These are phyloP conservation scores for Drosophila helvetica DNA, from an alignment of 2,888 invertebrate genomes.

Conservation along the genomic window DNA sequence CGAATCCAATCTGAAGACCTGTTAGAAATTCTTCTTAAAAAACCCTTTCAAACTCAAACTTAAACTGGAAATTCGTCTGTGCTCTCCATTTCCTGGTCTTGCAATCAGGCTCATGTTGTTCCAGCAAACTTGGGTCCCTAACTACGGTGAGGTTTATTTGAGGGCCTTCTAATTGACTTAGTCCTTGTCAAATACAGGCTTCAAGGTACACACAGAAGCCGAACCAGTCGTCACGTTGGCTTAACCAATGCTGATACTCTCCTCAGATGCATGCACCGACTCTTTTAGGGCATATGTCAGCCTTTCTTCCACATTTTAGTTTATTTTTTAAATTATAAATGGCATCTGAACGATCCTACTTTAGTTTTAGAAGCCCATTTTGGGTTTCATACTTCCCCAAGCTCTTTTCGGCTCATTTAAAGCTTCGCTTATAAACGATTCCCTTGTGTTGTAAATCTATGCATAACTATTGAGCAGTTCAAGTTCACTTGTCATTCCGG, in stretches of 20 bases:
- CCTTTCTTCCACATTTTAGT: too few species aligned
- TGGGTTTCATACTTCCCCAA: too few species aligned
- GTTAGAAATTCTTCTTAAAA: too few species aligned
- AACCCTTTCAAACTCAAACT: neutral
- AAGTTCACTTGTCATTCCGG: conserved; percentile 28
- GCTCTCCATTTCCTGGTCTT: neutral
- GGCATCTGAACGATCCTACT: too few species aligned
- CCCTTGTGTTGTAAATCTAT: too few species aligned
- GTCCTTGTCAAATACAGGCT: neutral
- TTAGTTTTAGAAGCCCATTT: too few species aligned
- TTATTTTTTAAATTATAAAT: too few species aligned
- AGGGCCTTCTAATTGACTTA: neutral
- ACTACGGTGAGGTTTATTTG: neutral
- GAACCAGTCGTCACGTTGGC: neutral
- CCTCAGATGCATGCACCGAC: neutral
- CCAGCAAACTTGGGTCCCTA: neutral
- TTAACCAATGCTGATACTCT: neutral
- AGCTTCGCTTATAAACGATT: neutral
- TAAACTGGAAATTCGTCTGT: neutral
- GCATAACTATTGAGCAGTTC: conserved; percentile 16
- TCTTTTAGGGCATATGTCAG: too few species aligned
- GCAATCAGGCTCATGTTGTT: neutral
- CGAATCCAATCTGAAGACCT: too few species aligned
- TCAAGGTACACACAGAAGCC: neutral
- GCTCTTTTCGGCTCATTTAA: neutral